These are phyloP conservation scores for Sebastiscus tertius DNA, from an alignment of 2,797 vertebrate species.

Conservation along the genomic window DNA sequence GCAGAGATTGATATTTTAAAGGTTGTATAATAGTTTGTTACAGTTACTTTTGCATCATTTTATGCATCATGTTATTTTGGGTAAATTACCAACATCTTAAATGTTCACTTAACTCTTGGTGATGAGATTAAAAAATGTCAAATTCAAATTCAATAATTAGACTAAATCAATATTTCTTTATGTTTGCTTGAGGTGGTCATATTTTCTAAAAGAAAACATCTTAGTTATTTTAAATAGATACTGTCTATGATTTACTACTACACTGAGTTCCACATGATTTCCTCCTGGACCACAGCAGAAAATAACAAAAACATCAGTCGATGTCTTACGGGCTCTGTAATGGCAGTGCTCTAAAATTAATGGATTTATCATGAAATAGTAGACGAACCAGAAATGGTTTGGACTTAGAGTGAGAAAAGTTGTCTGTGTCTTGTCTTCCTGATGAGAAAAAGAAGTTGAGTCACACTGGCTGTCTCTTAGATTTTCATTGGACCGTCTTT, in stretches of 20 bases:
- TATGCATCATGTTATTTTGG: background rate
- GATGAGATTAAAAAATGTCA: too few species aligned
- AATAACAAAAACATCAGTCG: background rate
- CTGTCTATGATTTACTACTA: background rate
- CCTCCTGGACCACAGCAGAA: background rate
- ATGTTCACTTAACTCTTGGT: too few species aligned
- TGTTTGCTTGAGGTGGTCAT: background rate
- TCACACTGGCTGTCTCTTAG: background rate
- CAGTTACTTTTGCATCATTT: background rate
- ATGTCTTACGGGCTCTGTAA: background rate
- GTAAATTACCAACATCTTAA: background rate
- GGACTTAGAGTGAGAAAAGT: background rate
- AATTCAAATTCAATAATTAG: background rate
- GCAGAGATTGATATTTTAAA: background rate
- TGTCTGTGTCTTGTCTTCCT: constrained; percentile 17
- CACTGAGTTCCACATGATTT: background rate
- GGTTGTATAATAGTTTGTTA: background rate
- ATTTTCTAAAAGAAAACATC: background rate
- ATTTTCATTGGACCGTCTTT: background rate
- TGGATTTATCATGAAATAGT: background rate
- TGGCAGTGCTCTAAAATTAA: too few species aligned
- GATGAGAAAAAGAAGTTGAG: background rate
- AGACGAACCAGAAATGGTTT: background rate
- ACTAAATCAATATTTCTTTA: background rate
- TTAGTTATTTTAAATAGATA: background rate